Conservation (phyloP, 2,888 invertebrate species). For the Lithophane leautieri region DNA sequence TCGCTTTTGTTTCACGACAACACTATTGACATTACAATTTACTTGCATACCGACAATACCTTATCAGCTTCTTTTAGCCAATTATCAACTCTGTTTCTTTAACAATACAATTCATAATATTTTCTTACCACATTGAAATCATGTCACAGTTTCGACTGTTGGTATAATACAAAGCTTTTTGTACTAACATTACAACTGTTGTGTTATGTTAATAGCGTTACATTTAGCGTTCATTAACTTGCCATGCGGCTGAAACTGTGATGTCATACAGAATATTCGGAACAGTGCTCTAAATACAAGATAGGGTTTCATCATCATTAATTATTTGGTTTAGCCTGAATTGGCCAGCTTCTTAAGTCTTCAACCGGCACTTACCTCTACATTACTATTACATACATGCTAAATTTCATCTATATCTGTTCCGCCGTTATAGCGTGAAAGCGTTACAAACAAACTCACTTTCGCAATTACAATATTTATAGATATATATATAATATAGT, state of each 20-base stretch:
- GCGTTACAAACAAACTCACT: no score
- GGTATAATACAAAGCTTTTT: constrained; percentile 46
- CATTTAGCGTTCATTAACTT: constrained; percentile 74
- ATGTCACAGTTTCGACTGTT: constrained; percentile 55
- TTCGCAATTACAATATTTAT: no score
- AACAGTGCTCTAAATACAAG: neutral
- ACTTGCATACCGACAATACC: constrained; percentile 24
- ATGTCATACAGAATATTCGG: constrained; percentile 64
- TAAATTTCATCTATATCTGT: no score
- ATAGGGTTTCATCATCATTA: constrained; percentile 9
- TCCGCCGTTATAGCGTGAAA: no score
- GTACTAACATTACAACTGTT: constrained; percentile 49
- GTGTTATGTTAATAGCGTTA: constrained; percentile 65
- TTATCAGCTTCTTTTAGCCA: constrained; percentile 8
- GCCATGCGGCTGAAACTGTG: constrained; percentile 65
- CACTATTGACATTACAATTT: constrained; percentile 25
- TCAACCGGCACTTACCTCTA: no score
- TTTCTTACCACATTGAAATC: constrained; percentile 21
- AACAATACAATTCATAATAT: constrained; percentile 26
- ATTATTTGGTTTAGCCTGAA: neutral
- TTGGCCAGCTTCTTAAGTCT: neutral
- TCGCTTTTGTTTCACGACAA: constrained; percentile 21
- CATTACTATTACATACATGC: no score
- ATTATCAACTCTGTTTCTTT: constrained; percentile 19
- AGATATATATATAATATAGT: no score